Percentiles rank a stretch among this genome's conserved stretches.
Conservation (phyloP, 2,113 vertebrate species). For the Vulpes ferrilata region DNA sequence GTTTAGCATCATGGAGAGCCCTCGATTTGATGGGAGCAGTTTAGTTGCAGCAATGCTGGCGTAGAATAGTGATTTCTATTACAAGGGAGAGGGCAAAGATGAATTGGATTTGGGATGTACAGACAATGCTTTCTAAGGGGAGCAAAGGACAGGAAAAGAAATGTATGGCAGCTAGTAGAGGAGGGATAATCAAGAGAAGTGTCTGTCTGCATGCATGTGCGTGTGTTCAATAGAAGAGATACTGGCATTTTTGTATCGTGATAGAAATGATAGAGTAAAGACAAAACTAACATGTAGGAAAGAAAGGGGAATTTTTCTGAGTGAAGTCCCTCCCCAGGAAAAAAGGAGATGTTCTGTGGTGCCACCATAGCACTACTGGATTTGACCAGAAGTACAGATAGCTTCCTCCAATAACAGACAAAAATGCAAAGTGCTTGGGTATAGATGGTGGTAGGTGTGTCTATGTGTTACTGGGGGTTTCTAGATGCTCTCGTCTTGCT, state of each 20-base stretch:
- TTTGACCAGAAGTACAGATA: not conserved
- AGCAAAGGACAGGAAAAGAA: not conserved
- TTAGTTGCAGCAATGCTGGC: not conserved
- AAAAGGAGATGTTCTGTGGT: not conserved
- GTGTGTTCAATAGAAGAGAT: not conserved
- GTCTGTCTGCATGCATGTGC: not conserved
- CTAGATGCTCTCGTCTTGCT: not conserved
- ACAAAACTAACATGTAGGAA: not conserved
- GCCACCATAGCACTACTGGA: not conserved
- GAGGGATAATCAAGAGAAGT: not conserved
- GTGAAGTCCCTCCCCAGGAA: not conserved
- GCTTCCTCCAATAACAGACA: not conserved
- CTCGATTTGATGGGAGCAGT: not conserved
- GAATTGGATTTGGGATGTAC: not conserved
- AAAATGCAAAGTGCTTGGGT: not conserved
- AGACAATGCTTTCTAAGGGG: not conserved
- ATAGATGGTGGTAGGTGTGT: not conserved
- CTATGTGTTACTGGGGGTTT: not conserved
- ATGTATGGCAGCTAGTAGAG: not conserved
- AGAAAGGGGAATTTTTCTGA: not conserved
- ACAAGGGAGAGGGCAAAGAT: not conserved
- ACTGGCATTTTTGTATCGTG: not conserved
- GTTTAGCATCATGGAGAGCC: not conserved
- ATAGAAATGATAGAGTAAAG: not conserved
- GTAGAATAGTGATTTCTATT: not conserved